phyloP scores from a whole-genome alignment of 1,140 invertebrate species.

The Brachionus calyciflorus region DNA sequence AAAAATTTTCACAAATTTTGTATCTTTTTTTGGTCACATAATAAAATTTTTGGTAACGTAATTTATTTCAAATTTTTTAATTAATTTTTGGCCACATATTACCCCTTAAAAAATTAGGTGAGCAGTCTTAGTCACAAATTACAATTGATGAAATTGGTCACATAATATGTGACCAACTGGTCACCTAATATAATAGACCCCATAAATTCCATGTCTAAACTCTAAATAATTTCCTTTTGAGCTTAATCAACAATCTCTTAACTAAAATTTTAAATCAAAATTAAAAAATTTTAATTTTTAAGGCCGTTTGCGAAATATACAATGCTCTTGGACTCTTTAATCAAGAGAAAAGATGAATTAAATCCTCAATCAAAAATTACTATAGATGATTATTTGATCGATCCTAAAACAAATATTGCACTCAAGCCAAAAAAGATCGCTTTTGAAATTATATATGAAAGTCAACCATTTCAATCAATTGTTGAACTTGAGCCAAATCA shows the following conservation, averaged over 20 bases:
- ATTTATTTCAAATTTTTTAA: too few species aligned
- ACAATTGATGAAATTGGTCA: too few species aligned
- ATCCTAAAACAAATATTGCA: neutral
- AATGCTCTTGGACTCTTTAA: constrained; percentile 18
- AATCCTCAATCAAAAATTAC: neutral
- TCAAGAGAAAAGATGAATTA: constrained; percentile 13
- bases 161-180: too few species aligned
- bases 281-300: neutral
- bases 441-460: constrained; percentile 27
- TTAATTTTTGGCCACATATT: too few species aligned
- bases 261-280: too few species aligned
- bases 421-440: constrained; percentile 2
- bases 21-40: neutral
- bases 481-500: neutral
- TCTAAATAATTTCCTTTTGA: too few species aligned
- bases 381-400: constrained; percentile 30
- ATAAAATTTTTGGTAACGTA: neutral
- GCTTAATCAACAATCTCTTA: too few species aligned
- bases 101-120: too few species aligned
- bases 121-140: too few species aligned
- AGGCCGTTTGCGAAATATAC: constrained; percentile 30
- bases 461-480: neutral
- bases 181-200: too few species aligned
- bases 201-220: too few species aligned
- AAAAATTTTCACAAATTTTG: too few species aligned